Percentiles rank a stretch among this genome's conserved stretches.
These are phyloP conservation scores for Ondatra zibethicus DNA, from an alignment of 2,113 vertebrate genomes.

Conservation along the genomic window DNA sequence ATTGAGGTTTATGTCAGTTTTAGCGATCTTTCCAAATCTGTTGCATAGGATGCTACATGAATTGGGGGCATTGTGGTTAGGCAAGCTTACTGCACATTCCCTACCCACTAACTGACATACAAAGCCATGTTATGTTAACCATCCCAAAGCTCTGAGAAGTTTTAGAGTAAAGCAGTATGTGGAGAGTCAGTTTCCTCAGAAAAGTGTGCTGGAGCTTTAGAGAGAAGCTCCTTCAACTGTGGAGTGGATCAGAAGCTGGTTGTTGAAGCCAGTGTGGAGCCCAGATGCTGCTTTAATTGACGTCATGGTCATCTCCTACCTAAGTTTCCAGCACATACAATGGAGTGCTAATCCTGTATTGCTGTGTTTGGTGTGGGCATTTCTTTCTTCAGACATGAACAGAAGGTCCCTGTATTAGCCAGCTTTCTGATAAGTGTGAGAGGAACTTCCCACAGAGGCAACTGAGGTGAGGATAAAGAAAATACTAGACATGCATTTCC, in stretches of 20 bases:
- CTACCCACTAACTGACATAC: not conserved
- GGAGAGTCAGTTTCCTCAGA: not conserved
- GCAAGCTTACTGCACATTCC: not conserved
- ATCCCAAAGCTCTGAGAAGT: conserved; percentile 11
- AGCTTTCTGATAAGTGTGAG: not conserved
- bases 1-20: not conserved
- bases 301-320: not conserved
- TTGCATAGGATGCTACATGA: not conserved
- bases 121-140: not conserved
- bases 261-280: not conserved
- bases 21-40: not conserved
- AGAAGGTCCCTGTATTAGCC: not conserved
- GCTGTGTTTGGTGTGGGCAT: not conserved
- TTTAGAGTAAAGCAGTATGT: not conserved
- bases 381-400: conserved; percentile 4
- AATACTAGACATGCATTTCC: not conserved
- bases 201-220: not conserved
- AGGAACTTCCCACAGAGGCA: not conserved
- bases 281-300: fast-evolving
- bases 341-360: not conserved
- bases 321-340: not conserved
- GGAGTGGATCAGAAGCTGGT: not conserved
- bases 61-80: not conserved
- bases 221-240: not conserved
- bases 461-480: not conserved